A percentile compares a stretch with the other conserved stretches of the same genome.
Conservation (phyloP, 2,113 vertebrate genomes). For the Albula glossodonta region DNA sequence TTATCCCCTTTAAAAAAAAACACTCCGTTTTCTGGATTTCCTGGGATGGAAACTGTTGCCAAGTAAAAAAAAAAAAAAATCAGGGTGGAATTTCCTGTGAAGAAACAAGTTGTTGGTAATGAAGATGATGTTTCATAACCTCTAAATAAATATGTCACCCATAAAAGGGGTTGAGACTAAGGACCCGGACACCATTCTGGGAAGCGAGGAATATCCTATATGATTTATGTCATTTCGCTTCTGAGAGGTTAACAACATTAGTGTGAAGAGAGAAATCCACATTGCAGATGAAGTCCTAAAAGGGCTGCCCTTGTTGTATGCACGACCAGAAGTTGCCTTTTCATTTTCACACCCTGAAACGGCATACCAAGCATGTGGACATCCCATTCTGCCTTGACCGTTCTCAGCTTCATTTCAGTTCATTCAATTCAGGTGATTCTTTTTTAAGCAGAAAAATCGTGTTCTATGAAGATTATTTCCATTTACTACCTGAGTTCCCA, state of each 20-base stretch:
- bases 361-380: too few relatives aligned
- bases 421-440: too few relatives aligned
- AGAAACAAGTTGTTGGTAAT: neutral
- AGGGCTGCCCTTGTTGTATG: neutral
- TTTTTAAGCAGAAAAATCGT: neutral
- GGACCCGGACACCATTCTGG: neutral
- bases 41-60: neutral
- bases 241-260: neutral
- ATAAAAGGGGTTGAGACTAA: neutral
- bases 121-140: neutral
- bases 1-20: neutral
- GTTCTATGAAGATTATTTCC: neutral
- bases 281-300: neutral
- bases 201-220: neutral
- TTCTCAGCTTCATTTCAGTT: too few relatives aligned
- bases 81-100: slow-evolving; percentile 1
- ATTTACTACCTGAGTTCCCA: neutral
- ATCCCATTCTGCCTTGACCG: too few relatives aligned
- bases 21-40: neutral
- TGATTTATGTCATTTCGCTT: neutral
- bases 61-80: neutral
- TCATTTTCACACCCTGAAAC: neutral
- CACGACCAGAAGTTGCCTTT: neutral
- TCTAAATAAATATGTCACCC: neutral
- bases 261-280: neutral